Conservation (phyloP, 2,888 invertebrate genomes). For the Trichacis sp. region DNA sequence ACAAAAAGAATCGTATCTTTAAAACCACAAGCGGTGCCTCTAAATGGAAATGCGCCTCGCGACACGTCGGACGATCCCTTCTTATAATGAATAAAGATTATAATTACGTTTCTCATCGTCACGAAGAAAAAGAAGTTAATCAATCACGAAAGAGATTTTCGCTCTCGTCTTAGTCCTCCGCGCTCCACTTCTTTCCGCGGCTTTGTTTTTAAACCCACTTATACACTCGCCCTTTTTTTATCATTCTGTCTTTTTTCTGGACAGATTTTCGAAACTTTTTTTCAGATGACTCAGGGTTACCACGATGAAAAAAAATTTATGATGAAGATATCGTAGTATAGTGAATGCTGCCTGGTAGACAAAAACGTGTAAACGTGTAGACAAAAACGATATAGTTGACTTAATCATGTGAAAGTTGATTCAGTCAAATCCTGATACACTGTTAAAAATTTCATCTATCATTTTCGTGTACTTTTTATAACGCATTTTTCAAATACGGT, state of each 20-base stretch:
- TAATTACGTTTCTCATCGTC: conserved; percentile 66
- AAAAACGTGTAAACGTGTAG: no score
- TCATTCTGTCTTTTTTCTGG: neutral
- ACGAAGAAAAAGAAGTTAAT: conserved; percentile 64
- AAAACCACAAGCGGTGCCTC: conserved; percentile 65
- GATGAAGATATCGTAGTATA: no score
- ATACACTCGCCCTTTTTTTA: neutral
- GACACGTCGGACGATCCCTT: conserved; percentile 44
- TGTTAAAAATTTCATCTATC: no score
- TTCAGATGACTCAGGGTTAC: no score
- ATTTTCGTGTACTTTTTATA: no score
- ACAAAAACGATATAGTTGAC: no score
- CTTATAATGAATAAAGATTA: conserved; percentile 68
- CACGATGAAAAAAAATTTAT: no score
- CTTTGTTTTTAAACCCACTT: neutral
- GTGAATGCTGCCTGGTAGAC: no score
- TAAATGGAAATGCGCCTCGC: conserved; percentile 56
- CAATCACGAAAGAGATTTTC: conserved; percentile 61
- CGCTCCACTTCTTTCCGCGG: conserved; percentile 25
- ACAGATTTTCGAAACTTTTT: no score
- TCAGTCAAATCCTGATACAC: no score
- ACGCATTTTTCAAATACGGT: no score
- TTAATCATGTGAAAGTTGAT: no score
- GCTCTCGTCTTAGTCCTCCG: conserved; percentile 21
- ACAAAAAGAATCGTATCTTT: conserved; percentile 66